Evolutionary conservation across 2,797 vertebrate genomes (phyloP).

Genomic region (Lagodon rhomboides): DNA sequence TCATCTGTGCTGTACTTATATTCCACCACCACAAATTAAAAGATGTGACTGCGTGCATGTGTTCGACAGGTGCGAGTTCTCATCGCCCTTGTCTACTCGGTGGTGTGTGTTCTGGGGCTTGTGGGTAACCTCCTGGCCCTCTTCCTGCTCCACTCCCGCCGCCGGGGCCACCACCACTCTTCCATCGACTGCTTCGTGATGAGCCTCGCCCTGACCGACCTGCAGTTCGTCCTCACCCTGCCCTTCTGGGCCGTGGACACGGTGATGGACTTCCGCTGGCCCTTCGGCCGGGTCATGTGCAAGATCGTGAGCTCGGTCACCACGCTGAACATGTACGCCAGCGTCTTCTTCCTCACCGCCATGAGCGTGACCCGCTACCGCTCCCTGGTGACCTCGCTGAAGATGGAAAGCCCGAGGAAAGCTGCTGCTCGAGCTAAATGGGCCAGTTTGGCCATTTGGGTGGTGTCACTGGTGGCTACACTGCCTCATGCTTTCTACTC

Average conservation of each 20-base stretch:
- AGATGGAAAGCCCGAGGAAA: slow-evolving; percentile 75
- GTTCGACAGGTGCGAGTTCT: slow-evolving; percentile 78
- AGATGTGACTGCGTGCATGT: slow-evolving; percentile 19
- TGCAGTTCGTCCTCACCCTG: slow-evolving; percentile 85
- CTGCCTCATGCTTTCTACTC: slow-evolving; percentile 86
- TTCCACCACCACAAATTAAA: too few relatives aligned
- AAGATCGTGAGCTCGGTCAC: slow-evolving; percentile 86
- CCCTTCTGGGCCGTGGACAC: slow-evolving; percentile 87
- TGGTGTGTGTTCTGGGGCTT: slow-evolving; percentile 86
- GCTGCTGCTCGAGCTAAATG: slow-evolving; percentile 75
- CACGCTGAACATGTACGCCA: slow-evolving; percentile 87
- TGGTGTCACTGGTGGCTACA: slow-evolving; percentile 80
- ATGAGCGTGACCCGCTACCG: slow-evolving; percentile 86
- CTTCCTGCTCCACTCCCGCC: slow-evolving; percentile 83
- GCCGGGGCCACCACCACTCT: slow-evolving; percentile 74
- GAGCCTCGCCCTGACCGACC: slow-evolving; percentile 83
- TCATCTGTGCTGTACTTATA: too few relatives aligned
- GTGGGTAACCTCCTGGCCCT: slow-evolving; percentile 87
- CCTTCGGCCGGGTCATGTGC: slow-evolving; percentile 84
- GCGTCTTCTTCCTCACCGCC: slow-evolving; percentile 86
- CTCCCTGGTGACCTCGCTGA: slow-evolving; percentile 81
- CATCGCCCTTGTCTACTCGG: slow-evolving; percentile 85
- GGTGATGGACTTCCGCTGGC: slow-evolving; percentile 86
- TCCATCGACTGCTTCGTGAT: slow-evolving; percentile 85
- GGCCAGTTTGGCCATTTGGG: slow-evolving; percentile 84